phyloP scores from a whole-genome alignment of 2,888 invertebrate species.

The Pyrocoelia pectoralis region DNA sequence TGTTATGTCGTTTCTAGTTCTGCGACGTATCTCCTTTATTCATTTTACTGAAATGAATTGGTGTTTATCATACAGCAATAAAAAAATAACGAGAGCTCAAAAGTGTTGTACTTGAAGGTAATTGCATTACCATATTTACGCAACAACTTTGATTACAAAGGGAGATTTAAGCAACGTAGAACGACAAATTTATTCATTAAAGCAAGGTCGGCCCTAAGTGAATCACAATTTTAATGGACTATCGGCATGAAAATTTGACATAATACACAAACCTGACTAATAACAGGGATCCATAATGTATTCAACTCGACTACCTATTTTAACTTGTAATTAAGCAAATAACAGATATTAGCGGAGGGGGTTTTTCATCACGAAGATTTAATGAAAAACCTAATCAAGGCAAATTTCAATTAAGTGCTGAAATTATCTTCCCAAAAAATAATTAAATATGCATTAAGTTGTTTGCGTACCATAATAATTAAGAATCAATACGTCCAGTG shows the following conservation, averaged over 20 bases:
- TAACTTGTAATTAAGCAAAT: constrained; percentile 6
- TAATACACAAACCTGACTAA: neutral
- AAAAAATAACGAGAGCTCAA: too few species aligned
- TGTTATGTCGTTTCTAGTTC: too few species aligned
- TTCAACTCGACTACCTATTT: neutral
- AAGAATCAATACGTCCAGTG: constrained; percentile 3
- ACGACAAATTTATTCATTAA: constrained; percentile 11
- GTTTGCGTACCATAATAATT: neutral
- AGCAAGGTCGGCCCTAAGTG: neutral
- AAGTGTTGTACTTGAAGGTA: neutral
- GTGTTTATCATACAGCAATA: too few species aligned
- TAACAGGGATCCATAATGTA: constrained; percentile 1
- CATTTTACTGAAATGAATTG: too few species aligned
- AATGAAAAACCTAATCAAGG: neutral
- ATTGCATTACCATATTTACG: neutral
- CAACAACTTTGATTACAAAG: constrained; percentile 9
- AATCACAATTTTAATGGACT: constrained; percentile 10
- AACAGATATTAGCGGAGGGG: neutral
- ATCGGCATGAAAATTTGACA: constrained; percentile 8
- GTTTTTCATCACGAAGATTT: neutral
- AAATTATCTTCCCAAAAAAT: neutral
- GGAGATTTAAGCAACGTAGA: constrained; percentile 5
- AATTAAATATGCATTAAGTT: neutral
- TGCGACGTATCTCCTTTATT: too few species aligned
- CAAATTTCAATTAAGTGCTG: constrained; percentile 2